These are phyloP conservation scores for Astyanax mexicanus DNA, from an alignment of 2,797 vertebrate genomes.

Conservation along the genomic window DNA sequence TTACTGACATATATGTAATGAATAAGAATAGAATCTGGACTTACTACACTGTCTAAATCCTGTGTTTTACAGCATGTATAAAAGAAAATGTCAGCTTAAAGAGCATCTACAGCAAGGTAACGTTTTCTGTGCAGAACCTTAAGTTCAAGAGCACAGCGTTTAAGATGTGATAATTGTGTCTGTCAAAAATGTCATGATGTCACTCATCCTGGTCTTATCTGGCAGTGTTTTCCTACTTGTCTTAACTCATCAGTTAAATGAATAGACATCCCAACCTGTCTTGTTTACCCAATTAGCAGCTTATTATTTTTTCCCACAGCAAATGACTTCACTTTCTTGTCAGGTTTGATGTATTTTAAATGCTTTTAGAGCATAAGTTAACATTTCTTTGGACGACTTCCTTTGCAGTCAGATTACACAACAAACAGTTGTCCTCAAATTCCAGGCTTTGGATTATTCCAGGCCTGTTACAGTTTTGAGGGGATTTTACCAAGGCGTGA, in stretches of 20 bases:
- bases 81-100: neutral
- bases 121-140: neutral
- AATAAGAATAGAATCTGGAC: neutral
- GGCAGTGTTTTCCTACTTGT: slow-evolving; percentile 25
- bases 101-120: neutral
- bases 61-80: neutral
- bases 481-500: too few species aligned
- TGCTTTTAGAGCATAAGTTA: slow-evolving; percentile 2
- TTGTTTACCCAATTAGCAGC: slow-evolving; percentile 27
- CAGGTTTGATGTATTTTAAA: slow-evolving; percentile 1
- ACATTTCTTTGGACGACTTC: slow-evolving; percentile 1
- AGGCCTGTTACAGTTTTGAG: too few species aligned
- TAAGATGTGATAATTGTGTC: neutral
- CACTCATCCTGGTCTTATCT: slow-evolving; percentile 13
- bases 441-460: too few species aligned
- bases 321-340: slow-evolving; percentile 16
- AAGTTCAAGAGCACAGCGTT: neutral
- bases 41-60: neutral
- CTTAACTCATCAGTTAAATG: slow-evolving; percentile 22
- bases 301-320: slow-evolving; percentile 8
- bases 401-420: slow-evolving; percentile 13
- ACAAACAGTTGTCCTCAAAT: too few species aligned
- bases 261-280: slow-evolving; percentile 26
- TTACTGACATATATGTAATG: slow-evolving; percentile 25
- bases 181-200: slow-evolving; percentile 12